These are phyloP conservation scores for Emmelina monodactyla DNA, from an alignment of 2,888 invertebrate species.

Conservation along the genomic window DNA sequence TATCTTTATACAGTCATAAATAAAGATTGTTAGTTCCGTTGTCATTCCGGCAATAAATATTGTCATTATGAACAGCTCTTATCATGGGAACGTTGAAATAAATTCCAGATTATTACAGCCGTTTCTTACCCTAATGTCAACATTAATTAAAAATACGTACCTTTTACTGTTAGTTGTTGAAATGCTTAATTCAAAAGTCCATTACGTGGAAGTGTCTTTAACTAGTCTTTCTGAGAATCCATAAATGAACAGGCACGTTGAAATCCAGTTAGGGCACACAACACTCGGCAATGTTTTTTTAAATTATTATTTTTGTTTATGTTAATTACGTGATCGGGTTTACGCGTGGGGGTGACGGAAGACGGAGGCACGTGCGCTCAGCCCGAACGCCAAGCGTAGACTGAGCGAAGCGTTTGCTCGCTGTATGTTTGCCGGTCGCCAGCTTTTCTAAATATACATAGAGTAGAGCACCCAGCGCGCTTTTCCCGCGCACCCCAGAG, in stretches of 20 bases:
- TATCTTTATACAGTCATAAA: no score
- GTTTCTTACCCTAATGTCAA: no score
- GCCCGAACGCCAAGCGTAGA: slow-evolving; percentile 40
- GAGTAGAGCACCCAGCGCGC: slow-evolving; percentile 36
- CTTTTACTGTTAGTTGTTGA: no score
- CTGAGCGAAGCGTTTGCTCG: slow-evolving; percentile 23
- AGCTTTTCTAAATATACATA: slow-evolving; percentile 45
- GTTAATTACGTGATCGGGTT: slow-evolving; percentile 41
- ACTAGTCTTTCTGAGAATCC: slow-evolving; percentile 25
- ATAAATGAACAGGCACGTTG: slow-evolving; percentile 25
- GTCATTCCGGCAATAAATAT: no score
- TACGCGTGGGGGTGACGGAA: slow-evolving; percentile 23
- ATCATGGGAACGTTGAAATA: no score
- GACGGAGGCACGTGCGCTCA: slow-evolving; percentile 32
- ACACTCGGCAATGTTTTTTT: slow-evolving; percentile 31
- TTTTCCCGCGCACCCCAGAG: slow-evolving; percentile 46
- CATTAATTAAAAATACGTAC: no score
- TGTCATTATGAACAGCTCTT: no score
- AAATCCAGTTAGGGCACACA: slow-evolving; percentile 47
- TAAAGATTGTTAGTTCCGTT: no score
- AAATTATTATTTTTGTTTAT: slow-evolving; percentile 41
- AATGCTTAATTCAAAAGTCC: slow-evolving; percentile 25
- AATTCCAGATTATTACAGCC: no score
- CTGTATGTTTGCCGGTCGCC: neutral
- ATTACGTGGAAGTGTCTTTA: slow-evolving; percentile 24